Evolutionary conservation across 2,797 vertebrate species (phyloP), one percentile per base, ranked within the genome.

Genomic region (Esox masquinongy): DNA sequence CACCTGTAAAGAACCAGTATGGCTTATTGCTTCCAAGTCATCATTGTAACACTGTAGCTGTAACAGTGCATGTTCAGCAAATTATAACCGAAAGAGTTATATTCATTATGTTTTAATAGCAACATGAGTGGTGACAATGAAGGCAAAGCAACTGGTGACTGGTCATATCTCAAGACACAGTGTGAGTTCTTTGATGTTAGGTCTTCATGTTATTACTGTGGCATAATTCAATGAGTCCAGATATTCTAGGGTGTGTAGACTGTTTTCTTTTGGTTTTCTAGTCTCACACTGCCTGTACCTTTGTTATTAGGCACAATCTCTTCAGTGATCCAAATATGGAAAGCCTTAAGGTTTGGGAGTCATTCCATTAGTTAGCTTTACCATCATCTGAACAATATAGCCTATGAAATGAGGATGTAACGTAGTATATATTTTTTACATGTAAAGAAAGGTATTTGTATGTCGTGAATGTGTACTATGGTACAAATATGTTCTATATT

Each of bases 401-500:
- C 63, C 22, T 11, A 67, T 72, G 66, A 15, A 83, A 79, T 63
- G 49, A 24, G 74, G 70, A 43, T 76, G 82, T 76, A 72, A 74
- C 3, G 34, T 47, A 8, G 50, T 74, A 67, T 82, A 72, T 51
- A 74, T 49, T 74, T 68, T 79, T 71, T 56, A 56, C 73, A 81
- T 69, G 34, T 73, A 68, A 63, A 68, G 22, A 73, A 74, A 77
- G 16, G 70, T 87, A 68, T 71, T 22, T 67, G 70, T 63, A 71
- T 49, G 47, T 82, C 74, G 75, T 75, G 59, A 34, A 73, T 74
- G 49, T 75, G 67, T 70, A 74, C 26, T 66, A 36, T 80, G 74
- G 69, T 81, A 76, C 59, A 68, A 67, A 75, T 43, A 83, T 77
- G 76, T 79, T 76, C 75, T 70, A 78, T 80, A 86, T 81, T 80